These are phyloP conservation scores for Dryobotodes eremita DNA, from an alignment of 2,888 invertebrate genomes.

Conservation along the genomic window DNA sequence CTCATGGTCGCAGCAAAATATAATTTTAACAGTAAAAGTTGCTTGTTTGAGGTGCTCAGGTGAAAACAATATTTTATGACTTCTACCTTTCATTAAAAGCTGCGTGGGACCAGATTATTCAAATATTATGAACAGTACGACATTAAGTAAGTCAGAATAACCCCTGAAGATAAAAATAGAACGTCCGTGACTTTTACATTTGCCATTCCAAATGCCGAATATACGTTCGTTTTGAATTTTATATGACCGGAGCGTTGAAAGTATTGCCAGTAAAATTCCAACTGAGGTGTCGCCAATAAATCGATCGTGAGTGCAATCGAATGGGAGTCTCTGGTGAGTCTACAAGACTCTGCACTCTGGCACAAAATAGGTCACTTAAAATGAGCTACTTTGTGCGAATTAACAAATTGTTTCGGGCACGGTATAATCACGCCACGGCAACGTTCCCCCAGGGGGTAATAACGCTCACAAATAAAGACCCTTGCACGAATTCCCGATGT, in stretches of 20 bases:
- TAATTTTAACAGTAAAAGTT: too few species aligned
- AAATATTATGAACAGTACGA: constrained; percentile 4
- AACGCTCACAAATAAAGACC: constrained; percentile 33
- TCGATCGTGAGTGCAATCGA: constrained; percentile 64
- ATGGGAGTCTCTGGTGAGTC: constrained; percentile 57
- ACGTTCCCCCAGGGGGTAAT: constrained; percentile 28
- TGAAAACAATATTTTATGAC: neutral
- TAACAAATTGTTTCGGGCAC: constrained; percentile 43
- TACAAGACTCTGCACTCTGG: constrained; percentile 72
- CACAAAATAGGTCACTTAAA: constrained; percentile 51
- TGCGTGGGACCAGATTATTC: neutral
- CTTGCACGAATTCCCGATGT: constrained; percentile 17
- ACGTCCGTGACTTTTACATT: constrained; percentile 11
- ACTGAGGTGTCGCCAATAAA: constrained; percentile 61
- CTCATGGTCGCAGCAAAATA: too few species aligned
- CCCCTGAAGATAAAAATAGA: constrained; percentile 19
- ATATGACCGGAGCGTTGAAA: constrained; percentile 48
- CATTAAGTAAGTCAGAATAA: constrained; percentile 10
- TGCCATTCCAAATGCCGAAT: constrained; percentile 46
- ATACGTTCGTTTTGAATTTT: constrained; percentile 56
- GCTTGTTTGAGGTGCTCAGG: too few species aligned
- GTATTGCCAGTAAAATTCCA: constrained; percentile 59
- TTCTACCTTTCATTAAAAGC: constrained; percentile 8
- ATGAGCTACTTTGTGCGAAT: constrained; percentile 30
- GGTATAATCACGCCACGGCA: constrained; percentile 37